phyloP scores from a whole-genome alignment of 1,140 invertebrate species.

The Sycobia sp. region DNA sequence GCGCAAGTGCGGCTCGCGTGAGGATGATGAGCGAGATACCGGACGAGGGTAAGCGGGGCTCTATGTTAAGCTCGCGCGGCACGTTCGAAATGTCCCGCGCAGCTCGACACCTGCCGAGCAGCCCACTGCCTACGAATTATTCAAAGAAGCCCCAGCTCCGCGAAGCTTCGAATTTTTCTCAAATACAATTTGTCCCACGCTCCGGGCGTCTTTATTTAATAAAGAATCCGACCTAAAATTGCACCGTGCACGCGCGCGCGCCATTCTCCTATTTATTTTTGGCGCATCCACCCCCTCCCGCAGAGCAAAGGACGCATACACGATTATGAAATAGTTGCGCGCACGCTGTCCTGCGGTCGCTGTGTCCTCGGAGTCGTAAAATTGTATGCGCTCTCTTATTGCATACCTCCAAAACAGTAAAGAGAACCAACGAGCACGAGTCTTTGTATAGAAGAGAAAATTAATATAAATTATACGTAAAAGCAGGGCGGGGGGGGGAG shows the following conservation, averaged over 20 bases:
- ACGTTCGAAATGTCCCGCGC: conserved; percentile 1
- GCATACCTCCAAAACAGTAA: conserved; percentile 1
- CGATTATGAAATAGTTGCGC: conserved; percentile 3
- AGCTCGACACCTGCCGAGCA: too few species aligned
- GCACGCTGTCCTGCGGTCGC: not conserved
- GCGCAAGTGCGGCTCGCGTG: not conserved
- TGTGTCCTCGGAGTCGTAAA: not conserved
- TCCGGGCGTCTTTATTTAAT: too few species aligned
- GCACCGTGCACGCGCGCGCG: too few species aligned
- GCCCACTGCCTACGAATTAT: too few species aligned
- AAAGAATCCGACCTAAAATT: too few species aligned
- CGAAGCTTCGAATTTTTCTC: too few species aligned
- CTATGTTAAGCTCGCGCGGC: not conserved
- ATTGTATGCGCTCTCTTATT: not conserved
- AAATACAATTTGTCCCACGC: too few species aligned
- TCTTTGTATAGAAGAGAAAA: not conserved
- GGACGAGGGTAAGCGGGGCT: not conserved
- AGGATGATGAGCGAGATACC: not conserved
- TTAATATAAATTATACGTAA: not conserved
- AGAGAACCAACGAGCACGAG: not conserved
- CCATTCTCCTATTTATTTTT: too few species aligned
- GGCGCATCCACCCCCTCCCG: too few species aligned
- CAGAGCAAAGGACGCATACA: too few species aligned
- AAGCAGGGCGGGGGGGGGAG: too few species aligned
- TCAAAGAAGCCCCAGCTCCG: too few species aligned